These are phyloP conservation scores for Cepphus grylle DNA, from an alignment of 2,113 vertebrate species.

Conservation along the genomic window DNA sequence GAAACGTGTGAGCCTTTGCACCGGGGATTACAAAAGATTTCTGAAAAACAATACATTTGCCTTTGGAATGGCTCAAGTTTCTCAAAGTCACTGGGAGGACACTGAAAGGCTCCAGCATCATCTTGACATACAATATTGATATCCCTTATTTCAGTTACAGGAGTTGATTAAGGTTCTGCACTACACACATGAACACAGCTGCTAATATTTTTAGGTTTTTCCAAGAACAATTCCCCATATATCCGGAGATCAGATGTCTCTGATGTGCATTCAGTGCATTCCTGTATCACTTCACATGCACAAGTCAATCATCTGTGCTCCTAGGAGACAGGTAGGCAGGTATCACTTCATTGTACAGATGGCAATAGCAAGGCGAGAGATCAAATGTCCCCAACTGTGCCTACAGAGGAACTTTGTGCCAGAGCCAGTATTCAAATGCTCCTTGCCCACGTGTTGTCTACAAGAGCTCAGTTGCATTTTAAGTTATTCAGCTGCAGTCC, in stretches of 20 bases:
- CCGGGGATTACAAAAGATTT: neutral
- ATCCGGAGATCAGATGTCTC: neutral
- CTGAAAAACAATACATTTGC: neutral
- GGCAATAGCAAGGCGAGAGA: rapidly evolving
- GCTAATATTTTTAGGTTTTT: neutral
- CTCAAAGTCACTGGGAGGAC: neutral
- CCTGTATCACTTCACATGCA: neutral
- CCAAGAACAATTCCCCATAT: neutral
- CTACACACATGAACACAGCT: neutral
- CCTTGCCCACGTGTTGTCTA: neutral
- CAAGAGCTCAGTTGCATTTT: neutral
- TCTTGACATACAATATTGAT: neutral
- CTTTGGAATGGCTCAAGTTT: neutral
- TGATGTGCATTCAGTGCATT: neutral
- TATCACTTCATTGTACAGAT: neutral
- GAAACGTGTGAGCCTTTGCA: neutral
- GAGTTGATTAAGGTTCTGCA: neutral
- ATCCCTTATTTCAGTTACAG: neutral
- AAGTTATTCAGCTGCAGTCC: neutral
- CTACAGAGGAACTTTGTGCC: neutral
- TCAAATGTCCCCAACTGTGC: neutral
- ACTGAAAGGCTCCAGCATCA: neutral
- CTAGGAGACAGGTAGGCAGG: neutral
- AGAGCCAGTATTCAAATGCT: neutral
- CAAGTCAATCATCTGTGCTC: neutral